phyloP scores from a whole-genome alignment of 2,797 vertebrate species.

The Natrix natrix region DNA sequence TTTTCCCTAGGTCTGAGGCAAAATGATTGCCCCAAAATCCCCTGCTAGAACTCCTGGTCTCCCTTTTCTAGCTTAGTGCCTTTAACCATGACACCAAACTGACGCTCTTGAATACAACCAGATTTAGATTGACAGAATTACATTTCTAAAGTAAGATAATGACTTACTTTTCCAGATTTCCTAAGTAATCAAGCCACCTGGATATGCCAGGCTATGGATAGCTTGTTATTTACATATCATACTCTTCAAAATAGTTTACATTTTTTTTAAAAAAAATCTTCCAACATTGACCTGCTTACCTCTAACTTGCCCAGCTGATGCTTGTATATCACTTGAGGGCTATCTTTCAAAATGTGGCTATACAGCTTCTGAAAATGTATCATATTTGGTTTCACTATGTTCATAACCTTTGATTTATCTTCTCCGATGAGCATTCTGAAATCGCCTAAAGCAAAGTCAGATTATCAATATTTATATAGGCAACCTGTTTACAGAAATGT shows the following conservation, averaged over 20 bases:
- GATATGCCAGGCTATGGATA: background rate
- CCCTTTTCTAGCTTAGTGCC: background rate
- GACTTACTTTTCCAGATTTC: background rate
- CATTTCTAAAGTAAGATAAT: background rate
- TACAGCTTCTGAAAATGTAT: slow-evolving; percentile 88
- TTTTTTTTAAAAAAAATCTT: background rate
- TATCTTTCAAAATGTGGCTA: slow-evolving; percentile 84
- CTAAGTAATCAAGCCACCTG: background rate
- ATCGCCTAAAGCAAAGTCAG: slow-evolving; percentile 77
- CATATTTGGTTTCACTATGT: slow-evolving; percentile 88
- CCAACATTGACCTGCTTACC: slow-evolving; percentile 70
- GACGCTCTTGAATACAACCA: background rate
- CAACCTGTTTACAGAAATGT: background rate
- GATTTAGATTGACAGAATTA: background rate
- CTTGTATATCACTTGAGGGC: slow-evolving; percentile 91
- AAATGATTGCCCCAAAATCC: background rate
- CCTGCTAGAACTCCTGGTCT: background rate
- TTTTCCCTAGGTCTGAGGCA: background rate
- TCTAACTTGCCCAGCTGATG: slow-evolving; percentile 87
- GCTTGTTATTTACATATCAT: background rate
- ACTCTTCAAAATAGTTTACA: background rate
- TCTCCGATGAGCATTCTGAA: slow-evolving; percentile 96
- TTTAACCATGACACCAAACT: background rate
- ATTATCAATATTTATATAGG: background rate
- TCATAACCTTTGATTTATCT: slow-evolving; percentile 87